phyloP scores from a whole-genome alignment of 2,113 vertebrate genomes.

The Pseudonaja textilis region DNA sequence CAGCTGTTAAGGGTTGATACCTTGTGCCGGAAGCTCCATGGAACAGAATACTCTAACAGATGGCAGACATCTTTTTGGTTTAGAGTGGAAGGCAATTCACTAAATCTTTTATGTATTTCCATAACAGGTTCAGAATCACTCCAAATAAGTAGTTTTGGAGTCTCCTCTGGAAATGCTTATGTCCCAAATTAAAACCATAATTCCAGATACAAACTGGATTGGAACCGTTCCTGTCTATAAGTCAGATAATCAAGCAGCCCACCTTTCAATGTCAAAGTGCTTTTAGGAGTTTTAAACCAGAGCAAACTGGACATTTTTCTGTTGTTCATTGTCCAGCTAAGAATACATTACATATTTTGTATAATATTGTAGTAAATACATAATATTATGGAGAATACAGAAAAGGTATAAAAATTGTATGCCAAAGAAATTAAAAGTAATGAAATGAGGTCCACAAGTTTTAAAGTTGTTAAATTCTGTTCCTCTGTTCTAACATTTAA shows the following conservation, averaged over 20 bases:
- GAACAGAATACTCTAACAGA: background rate
- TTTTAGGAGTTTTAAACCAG: background rate
- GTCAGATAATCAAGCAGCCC: background rate
- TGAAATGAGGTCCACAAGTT: background rate
- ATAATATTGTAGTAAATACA: background rate
- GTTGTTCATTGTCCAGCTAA: background rate
- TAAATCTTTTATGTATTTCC: background rate
- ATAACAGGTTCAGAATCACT: background rate
- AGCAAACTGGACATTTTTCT: background rate
- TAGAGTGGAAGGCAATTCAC: background rate
- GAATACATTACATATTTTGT: background rate
- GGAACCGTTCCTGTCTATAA: background rate
- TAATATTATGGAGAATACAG: background rate
- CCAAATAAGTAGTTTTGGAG: background rate
- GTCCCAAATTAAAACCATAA: background rate
- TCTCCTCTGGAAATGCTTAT: background rate
- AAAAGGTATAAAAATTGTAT: background rate
- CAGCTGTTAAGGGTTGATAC: background rate
- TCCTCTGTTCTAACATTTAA: conserved; percentile 2
- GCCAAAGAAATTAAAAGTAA: background rate
- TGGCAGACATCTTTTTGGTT: background rate
- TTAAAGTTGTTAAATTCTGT: background rate
- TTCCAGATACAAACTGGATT: background rate
- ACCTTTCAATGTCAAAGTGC: background rate
- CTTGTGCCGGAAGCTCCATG: background rate